Conservation (phyloP, 2,113 vertebrate genomes). For the mouse (Mus musculus) region DNA sequence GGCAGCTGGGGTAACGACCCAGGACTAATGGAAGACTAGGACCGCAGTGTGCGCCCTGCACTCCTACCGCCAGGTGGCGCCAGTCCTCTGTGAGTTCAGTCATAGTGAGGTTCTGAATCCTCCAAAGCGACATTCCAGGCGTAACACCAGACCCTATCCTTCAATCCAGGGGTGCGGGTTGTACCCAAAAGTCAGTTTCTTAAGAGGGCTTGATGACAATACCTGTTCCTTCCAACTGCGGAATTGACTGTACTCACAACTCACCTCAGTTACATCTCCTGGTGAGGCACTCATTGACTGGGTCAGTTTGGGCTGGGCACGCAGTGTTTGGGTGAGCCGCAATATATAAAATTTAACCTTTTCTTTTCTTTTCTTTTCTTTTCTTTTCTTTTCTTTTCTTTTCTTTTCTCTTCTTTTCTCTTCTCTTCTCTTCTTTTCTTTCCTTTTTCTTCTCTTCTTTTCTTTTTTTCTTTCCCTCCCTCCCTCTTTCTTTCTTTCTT, state of each 20-base stretch:
- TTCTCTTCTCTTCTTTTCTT: no score
- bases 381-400: no score
- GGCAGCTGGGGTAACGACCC: background rate
- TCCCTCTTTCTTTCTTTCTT: no score
- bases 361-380: background rate
- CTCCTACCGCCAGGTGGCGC: conserved; percentile 47
- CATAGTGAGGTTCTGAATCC: background rate
- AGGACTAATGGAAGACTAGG: background rate
- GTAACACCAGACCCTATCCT: background rate
- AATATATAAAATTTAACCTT: background rate
- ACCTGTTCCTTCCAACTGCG: background rate
- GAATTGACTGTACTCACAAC: background rate
- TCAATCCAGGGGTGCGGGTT: background rate
- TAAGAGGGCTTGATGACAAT: background rate
- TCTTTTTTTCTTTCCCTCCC: no score
- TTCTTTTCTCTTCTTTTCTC: no score
- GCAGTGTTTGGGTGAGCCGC: background rate
- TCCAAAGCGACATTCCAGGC: background rate
- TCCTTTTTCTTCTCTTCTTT: no score
- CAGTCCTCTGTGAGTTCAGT: no score
- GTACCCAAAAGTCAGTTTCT: background rate
- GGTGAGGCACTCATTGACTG: background rate
- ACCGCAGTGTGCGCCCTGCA: background rate
- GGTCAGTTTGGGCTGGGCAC: background rate
- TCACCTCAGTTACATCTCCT: background rate